phyloP scores from a whole-genome alignment of 2,113 vertebrate species.

The Ciconia stormi region DNA sequence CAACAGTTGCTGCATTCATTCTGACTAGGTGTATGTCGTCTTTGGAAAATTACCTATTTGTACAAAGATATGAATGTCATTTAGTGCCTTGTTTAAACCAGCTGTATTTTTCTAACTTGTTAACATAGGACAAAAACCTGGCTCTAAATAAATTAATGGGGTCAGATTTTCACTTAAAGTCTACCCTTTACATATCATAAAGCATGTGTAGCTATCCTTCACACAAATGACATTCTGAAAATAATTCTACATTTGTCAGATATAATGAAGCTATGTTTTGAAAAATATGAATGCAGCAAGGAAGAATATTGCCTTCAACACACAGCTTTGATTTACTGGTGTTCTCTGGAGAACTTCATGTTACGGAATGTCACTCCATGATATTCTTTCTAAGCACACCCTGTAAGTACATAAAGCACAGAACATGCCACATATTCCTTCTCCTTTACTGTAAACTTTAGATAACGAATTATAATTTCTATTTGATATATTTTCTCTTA shows the following conservation, averaged over 20 bases:
- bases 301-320: neutral
- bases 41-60: neutral
- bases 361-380: neutral
- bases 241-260: neutral
- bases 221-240: neutral
- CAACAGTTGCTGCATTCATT: neutral
- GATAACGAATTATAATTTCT: conserved; percentile 14
- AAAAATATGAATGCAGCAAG: neutral
- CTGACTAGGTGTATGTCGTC: neutral
- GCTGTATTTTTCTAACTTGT: neutral
- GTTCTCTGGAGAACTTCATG: neutral
- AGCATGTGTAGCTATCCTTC: neutral
- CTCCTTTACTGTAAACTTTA: neutral
- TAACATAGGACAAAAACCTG: neutral
- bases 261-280: neutral
- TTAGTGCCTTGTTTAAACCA: neutral
- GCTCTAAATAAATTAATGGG: neutral
- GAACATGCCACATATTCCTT: neutral
- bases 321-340: neutral
- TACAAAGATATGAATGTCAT: neutral
- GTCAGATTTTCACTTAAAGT: neutral
- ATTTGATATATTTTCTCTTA: neutral
- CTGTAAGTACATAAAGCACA: neutral
- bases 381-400: neutral
- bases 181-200: accelerated